phyloP scores from a whole-genome alignment of 37 sponge, comb jelly and placozoan species.

The Theonella swinhoei region DNA sequence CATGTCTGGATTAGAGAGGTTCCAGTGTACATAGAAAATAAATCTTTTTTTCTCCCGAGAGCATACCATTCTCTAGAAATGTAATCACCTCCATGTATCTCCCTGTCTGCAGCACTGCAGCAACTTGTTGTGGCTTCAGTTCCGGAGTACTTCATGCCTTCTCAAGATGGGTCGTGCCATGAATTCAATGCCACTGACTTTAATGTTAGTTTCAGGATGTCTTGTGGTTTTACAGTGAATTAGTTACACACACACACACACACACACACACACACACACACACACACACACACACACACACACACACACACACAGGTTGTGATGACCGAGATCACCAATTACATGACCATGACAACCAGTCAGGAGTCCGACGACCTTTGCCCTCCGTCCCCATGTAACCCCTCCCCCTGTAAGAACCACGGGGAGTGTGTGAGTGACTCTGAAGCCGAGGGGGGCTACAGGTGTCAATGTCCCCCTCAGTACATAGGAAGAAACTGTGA shows the following conservation, averaged over 20 bases:
- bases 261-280: constrained; percentile 5
- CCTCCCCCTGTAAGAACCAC: constrained; percentile 67
- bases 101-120: not conserved
- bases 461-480: constrained; percentile 49
- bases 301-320: constrained; percentile 31
- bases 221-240: not conserved
- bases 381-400: constrained; percentile 53
- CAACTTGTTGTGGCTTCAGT: constrained; percentile 15
- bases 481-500: constrained; percentile 58
- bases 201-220: not conserved
- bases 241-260: not conserved
- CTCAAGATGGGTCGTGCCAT: constrained; percentile 13
- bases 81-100: not conserved
- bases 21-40: too few species aligned
- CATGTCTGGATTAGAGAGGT: too few species aligned
- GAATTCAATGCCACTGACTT: constrained; percentile 16
- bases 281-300: constrained; percentile 21
- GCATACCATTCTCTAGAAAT: not conserved
- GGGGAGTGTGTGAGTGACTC: constrained; percentile 36
- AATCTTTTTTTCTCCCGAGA: too few species aligned
- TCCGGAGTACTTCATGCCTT: constrained; percentile 18
- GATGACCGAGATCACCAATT: constrained; percentile 42
- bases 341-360: constrained; percentile 3
- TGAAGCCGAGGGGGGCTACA: constrained; percentile 23
- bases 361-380: constrained; percentile 39